Evolutionary conservation across 2,888 invertebrate genomes (phyloP).

Genomic region (Fragum fragum): DNA sequence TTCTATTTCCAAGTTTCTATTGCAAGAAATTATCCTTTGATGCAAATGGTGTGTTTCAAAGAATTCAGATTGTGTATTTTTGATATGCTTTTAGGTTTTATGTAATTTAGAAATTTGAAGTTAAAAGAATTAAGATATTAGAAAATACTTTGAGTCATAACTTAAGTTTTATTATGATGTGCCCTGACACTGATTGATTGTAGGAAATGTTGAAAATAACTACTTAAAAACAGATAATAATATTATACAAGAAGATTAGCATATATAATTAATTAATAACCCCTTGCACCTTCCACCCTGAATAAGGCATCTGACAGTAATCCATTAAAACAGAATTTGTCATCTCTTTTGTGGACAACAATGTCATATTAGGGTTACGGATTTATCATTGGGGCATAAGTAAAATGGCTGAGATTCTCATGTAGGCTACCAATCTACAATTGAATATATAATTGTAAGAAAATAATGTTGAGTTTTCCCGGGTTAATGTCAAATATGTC

Average conservation of each 20-base stretch:
- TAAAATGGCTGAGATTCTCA: not conserved
- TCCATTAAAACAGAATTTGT: constrained; percentile 57
- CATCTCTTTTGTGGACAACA: constrained; percentile 28
- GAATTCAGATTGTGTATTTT: too few relatives aligned
- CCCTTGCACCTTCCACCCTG: constrained; percentile 7
- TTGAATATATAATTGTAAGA: too few relatives aligned
- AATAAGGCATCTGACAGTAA: constrained; percentile 24
- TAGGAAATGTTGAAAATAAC: constrained; percentile 28
- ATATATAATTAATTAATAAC: constrained; percentile 34
- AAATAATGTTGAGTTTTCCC: too few relatives aligned
- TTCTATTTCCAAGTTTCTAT: too few relatives aligned
- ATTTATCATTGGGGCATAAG: constrained; percentile 17
- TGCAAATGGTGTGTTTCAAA: too few relatives aligned
- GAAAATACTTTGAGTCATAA: too few relatives aligned
- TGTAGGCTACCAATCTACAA: too few relatives aligned
- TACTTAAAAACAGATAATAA: constrained; percentile 27
- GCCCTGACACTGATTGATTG: constrained; percentile 23
- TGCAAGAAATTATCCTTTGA: too few relatives aligned
- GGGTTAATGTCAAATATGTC: too few relatives aligned
- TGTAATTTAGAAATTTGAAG: too few relatives aligned
- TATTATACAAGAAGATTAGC: constrained; percentile 24
- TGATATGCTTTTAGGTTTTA: too few relatives aligned
- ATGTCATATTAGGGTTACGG: constrained; percentile 22
- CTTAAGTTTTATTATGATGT: not conserved
- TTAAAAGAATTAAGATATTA: too few relatives aligned